Evolutionary conservation across 2,888 invertebrate species (phyloP).

Genomic region (Hirudinaria manillensis): DNA sequence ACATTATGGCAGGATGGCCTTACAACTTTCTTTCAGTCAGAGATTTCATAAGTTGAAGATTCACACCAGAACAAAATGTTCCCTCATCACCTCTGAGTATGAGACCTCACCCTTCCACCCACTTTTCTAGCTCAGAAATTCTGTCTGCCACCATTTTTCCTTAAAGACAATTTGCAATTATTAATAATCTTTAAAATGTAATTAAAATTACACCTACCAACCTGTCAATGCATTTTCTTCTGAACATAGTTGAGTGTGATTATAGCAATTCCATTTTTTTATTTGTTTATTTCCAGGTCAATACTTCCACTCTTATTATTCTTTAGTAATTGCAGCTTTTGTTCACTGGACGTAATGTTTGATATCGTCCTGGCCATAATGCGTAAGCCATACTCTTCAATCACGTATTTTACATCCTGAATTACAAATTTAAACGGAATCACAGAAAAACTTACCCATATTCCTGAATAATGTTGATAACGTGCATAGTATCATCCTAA

Average conservation of each 20-base stretch:
- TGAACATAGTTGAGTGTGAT: slow-evolving; percentile 54
- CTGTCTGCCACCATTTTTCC: slow-evolving; percentile 59
- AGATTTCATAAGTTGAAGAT: slow-evolving; percentile 46
- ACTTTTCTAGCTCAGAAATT: slow-evolving; percentile 54
- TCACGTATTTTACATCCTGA: too few relatives aligned
- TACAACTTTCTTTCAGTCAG: slow-evolving; percentile 50
- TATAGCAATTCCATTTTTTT: slow-evolving; percentile 55
- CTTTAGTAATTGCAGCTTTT: slow-evolving; percentile 25
- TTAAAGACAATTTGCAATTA: slow-evolving; percentile 41
- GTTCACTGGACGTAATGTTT: not conserved
- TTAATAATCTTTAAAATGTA: not conserved
- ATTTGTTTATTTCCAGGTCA: slow-evolving; percentile 48
- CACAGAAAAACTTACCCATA: too few relatives aligned
- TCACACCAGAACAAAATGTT: slow-evolving; percentile 60
- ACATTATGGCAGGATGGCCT: slow-evolving; percentile 49
- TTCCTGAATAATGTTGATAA: too few relatives aligned
- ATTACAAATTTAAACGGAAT: too few relatives aligned
- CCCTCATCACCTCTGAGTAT: slow-evolving; percentile 55
- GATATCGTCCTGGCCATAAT: too few relatives aligned
- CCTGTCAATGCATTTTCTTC: slow-evolving; percentile 58
- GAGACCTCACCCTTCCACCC: slow-evolving; percentile 55
- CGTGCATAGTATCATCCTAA: too few relatives aligned
- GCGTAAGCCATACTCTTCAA: too few relatives aligned
- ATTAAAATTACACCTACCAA: slow-evolving; percentile 40
- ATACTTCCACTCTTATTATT: slow-evolving; percentile 35